Evolutionary conservation across 2,113 vertebrate genomes (phyloP).

Genomic region (Hystrix cristata): DNA sequence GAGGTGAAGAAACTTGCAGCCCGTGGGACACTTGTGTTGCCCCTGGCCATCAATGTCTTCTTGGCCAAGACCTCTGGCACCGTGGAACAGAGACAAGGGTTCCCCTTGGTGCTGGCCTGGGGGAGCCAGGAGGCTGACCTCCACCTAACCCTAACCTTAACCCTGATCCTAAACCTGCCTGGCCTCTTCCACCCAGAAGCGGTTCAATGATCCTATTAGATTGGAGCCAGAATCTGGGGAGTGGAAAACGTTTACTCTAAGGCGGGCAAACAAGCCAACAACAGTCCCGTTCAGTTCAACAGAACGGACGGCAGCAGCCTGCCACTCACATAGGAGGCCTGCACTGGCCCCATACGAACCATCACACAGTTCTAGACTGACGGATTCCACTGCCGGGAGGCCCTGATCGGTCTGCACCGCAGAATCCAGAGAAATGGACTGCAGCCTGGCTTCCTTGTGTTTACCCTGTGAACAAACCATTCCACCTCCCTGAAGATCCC

Average conservation of each 20-base stretch:
- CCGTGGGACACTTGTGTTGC: neutral
- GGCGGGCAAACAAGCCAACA: neutral
- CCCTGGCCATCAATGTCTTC: neutral
- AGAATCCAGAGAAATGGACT: neutral
- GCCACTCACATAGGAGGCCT: fast-evolving
- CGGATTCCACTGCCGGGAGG: neutral
- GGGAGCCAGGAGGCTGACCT: neutral
- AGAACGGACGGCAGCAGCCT: neutral
- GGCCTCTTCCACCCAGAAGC: constrained; percentile 9
- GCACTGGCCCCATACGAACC: neutral
- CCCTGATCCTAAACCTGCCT: neutral
- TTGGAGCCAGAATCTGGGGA: neutral
- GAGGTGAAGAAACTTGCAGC: neutral
- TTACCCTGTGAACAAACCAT: neutral
- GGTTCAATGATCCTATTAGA: neutral
- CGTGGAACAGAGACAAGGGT: too few species aligned
- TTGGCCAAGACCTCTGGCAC: neutral
- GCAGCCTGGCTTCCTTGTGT: neutral
- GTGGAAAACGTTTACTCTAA: constrained; percentile 6
- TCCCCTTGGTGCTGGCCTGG: neutral
- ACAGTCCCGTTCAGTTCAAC: neutral
- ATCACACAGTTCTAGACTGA: too few species aligned
- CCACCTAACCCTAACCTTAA: neutral
- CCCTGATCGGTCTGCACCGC: neutral
- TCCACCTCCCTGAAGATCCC: neutral